A percentile compares a stretch with the other conserved stretches of the same genome.
These are phyloP conservation scores for Probaryconus sp. DNA, from an alignment of 1,140 invertebrate species.

Conservation along the genomic window DNA sequence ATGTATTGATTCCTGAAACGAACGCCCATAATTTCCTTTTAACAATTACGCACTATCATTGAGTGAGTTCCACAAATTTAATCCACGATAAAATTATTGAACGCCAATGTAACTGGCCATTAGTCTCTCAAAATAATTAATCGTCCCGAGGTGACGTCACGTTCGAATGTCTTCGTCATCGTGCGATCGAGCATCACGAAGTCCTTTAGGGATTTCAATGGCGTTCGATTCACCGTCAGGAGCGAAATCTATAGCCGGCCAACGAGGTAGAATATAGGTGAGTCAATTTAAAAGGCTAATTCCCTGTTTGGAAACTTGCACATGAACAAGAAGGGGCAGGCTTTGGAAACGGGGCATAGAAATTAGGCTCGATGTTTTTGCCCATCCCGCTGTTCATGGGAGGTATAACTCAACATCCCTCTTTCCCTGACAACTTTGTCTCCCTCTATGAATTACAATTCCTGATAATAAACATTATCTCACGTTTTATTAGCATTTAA, in stretches of 20 bases:
- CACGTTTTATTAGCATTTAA: constrained; percentile 3
- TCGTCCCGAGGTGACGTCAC: constrained; percentile 51
- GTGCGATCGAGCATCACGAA: constrained; percentile 28
- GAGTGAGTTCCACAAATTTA: constrained; percentile 33
- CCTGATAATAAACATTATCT: constrained; percentile 3
- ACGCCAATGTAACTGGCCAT: constrained; percentile 37
- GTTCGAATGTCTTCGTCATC: constrained; percentile 53
- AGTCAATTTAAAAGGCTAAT: constrained; percentile 78
- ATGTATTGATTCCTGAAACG: constrained; percentile 45
- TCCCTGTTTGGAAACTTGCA: constrained; percentile 65
- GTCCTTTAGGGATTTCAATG: constrained; percentile 51
- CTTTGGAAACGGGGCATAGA: constrained; percentile 60
- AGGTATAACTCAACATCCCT: constrained; percentile 59
- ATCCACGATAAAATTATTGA: constrained; percentile 46
- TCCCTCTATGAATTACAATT: not conserved
- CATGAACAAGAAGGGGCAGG: constrained; percentile 40
- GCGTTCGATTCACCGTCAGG: constrained; percentile 41
- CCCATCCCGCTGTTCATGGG: constrained; percentile 52
- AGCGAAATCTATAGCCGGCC: constrained; percentile 52
- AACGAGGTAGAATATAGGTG: constrained; percentile 65
- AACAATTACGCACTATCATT: constrained; percentile 34
- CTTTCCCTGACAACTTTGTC: constrained; percentile 21
- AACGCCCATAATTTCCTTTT: constrained; percentile 35
- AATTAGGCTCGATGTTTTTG: constrained; percentile 73
- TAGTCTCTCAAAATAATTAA: constrained; percentile 57